Evolutionary conservation across 2,797 vertebrate species (phyloP).

Genomic region (Enteromius unitaeniatus): DNA sequence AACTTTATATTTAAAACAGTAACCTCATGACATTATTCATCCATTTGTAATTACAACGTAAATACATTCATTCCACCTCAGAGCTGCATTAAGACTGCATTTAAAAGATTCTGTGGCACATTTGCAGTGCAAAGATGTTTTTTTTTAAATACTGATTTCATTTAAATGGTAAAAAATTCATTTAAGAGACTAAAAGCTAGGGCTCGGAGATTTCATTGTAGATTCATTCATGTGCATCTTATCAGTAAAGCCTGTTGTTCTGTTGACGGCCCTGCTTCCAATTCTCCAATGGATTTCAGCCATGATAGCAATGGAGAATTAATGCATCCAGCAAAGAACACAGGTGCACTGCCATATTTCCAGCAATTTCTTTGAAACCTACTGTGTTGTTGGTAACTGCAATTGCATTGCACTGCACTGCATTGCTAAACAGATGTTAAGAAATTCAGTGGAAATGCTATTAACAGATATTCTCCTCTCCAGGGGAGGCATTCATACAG

Average conservation of each 20-base stretch:
- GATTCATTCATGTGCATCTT: no score
- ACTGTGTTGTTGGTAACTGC: slow-evolving; percentile 18
- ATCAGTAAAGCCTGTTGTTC: not conserved
- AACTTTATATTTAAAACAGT: not conserved
- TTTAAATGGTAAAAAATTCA: not conserved
- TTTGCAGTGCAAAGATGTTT: not conserved
- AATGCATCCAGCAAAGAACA: not conserved
- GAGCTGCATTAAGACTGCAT: not conserved
- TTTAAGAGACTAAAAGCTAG: not conserved
- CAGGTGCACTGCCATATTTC: not conserved
- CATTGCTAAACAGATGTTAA: not conserved
- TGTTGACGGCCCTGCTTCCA: not conserved
- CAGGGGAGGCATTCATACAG: slow-evolving; percentile 28
- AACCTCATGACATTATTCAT: not conserved
- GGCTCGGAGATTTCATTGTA: no score
- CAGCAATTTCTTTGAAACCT: not conserved
- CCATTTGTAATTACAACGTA: not conserved
- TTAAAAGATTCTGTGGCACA: not conserved
- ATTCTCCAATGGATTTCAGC: not conserved
- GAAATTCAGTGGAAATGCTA: slow-evolving; percentile 8
- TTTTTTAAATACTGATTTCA: not conserved
- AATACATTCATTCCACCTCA: not conserved
- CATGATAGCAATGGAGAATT: not conserved
- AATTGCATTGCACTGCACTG: not conserved
- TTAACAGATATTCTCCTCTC: slow-evolving; percentile 12